phyloP scores from a whole-genome alignment of 1,140 invertebrate species.

The Bombus confusus region DNA sequence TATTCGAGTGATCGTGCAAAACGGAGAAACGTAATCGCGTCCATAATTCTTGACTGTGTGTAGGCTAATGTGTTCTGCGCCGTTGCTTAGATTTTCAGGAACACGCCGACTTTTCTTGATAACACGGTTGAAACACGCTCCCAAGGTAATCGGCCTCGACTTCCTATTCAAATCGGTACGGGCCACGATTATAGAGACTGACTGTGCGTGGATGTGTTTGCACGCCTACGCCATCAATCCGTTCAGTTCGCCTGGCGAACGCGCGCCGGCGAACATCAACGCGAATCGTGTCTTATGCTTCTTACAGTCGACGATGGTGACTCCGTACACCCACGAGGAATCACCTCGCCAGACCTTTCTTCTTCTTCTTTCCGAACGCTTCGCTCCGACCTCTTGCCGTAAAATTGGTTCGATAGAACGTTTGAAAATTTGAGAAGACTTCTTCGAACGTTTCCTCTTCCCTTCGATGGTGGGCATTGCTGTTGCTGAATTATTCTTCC shows the following conservation, averaged over 20 bases:
- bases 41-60: neutral
- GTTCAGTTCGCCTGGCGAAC: neutral
- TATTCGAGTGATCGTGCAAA: neutral
- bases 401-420: neutral
- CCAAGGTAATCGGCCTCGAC: neutral
- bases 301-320: neutral
- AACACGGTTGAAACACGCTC: conserved; percentile 20
- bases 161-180: conserved; percentile 11
- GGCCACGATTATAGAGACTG: conserved; percentile 11
- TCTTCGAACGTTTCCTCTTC: neutral
- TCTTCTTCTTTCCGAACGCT: neutral
- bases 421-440: neutral
- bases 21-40: neutral
- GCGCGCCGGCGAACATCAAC: conserved; percentile 2
- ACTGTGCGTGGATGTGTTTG: conserved; percentile 13
- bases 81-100: conserved; percentile 17
- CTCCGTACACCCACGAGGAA: neutral
- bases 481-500: too few relatives aligned
- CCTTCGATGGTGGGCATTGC: too few relatives aligned
- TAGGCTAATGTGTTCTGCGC: neutral
- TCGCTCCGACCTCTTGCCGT: neutral
- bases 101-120: conserved; percentile 12
- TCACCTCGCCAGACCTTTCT: neutral
- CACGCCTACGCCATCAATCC: conserved; percentile 14
- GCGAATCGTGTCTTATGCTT: neutral